A percentile compares a stretch with the other conserved stretches of the same genome.
Conservation (phyloP, 1,140 invertebrate genomes). For the Drosophila tropicalis region DNA sequence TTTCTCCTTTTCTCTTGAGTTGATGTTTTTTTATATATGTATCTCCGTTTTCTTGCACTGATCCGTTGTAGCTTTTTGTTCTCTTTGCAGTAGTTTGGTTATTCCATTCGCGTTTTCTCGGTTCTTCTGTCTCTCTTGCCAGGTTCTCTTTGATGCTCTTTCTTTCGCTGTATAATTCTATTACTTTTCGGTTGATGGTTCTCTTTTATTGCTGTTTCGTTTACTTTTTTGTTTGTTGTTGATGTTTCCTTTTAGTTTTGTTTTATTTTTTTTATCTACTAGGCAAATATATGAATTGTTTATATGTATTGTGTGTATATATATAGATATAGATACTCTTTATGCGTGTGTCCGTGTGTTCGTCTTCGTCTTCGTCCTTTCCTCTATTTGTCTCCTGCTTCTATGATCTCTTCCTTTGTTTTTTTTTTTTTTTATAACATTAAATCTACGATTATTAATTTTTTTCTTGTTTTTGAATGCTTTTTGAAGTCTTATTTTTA, state of each 20-base stretch:
- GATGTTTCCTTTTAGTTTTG: constrained; percentile 24
- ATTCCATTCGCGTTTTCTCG: constrained; percentile 15
- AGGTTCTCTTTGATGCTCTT: constrained; percentile 17
- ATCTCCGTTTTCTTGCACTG: neutral
- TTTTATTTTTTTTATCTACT: constrained; percentile 59
- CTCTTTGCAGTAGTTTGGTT: neutral
- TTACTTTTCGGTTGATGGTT: constrained; percentile 67
- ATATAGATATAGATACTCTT: constrained; percentile 63
- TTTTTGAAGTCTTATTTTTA: constrained; percentile 75
- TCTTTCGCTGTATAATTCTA: constrained; percentile 67
- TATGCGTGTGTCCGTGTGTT: constrained; percentile 23
- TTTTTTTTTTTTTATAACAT: constrained; percentile 68
- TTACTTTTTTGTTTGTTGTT: constrained; percentile 54
- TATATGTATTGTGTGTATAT: constrained; percentile 53
- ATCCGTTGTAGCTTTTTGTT: constrained; percentile 18
- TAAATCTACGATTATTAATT: constrained; percentile 59
- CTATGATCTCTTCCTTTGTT: constrained; percentile 5
- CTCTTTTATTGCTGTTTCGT: constrained; percentile 73
- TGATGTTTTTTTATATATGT: no score
- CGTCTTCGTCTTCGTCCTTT: neutral
- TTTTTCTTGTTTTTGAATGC: constrained; percentile 69
- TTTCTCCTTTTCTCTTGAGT: neutral
- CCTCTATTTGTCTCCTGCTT: neutral
- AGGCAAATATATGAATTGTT: constrained; percentile 65
- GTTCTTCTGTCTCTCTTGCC: constrained; percentile 15